These are phyloP conservation scores for Danionella cerebrum DNA, from an alignment of 2,113 vertebrate genomes.

Conservation along the genomic window DNA sequence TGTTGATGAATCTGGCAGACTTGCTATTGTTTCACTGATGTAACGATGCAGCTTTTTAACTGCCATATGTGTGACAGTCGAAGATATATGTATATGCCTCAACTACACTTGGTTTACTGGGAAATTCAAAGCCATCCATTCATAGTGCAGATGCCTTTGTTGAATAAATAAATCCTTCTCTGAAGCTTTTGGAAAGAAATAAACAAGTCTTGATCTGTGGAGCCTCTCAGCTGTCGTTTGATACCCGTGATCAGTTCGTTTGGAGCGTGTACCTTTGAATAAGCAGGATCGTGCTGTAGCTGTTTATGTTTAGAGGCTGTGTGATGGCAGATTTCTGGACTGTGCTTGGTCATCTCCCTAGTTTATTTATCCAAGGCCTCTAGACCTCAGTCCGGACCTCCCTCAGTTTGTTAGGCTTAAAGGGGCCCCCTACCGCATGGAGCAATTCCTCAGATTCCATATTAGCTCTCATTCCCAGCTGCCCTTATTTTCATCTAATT, in stretches of 20 bases:
- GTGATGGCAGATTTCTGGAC: conserved; percentile 73
- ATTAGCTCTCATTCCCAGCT: conserved; percentile 72
- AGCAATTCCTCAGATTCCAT: conserved; percentile 75
- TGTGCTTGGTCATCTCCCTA: conserved; percentile 69
- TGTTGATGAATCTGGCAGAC: neutral
- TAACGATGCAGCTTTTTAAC: no score
- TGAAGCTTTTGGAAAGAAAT: conserved; percentile 30
- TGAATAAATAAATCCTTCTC: conserved; percentile 16
- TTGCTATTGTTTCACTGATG: neutral
- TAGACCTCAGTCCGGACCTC: conserved; percentile 73
- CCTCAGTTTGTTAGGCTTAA: conserved; percentile 80
- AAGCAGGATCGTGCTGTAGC: conserved; percentile 19
- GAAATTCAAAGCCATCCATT: conserved; percentile 1
- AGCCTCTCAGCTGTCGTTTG: conserved; percentile 23
- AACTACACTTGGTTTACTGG: neutral
- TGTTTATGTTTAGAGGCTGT: conserved; percentile 60
- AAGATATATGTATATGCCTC: neutral
- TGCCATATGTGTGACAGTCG: no score
- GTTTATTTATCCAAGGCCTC: conserved; percentile 77
- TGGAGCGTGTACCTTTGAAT: conserved; percentile 1
- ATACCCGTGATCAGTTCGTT: conserved; percentile 17
- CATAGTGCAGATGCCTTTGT: neutral
- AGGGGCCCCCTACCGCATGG: conserved; percentile 69
- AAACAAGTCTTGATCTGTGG: conserved; percentile 13
- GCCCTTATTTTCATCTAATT: conserved; percentile 52